Evolutionary conservation across 2,113 vertebrate genomes (phyloP), one percentile per base, ranked within the genome.

Genomic region (Anoura caudifer): DNA sequence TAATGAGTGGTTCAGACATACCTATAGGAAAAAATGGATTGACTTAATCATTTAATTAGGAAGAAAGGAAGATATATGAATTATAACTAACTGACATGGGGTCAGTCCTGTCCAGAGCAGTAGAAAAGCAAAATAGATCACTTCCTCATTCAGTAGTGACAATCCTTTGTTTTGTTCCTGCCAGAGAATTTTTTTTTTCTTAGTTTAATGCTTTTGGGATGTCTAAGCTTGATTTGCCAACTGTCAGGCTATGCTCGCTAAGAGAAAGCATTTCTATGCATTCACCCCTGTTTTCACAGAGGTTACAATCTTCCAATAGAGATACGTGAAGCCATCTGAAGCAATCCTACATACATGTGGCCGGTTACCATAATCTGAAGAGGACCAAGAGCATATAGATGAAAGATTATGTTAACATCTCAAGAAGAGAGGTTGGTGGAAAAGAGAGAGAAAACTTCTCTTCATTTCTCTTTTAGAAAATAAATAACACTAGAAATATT

Each of bases 401-500:
- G n/a, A 82, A 82, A 95, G n/a, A 16, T 47, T 87, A 73, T 83
- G 33, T 72, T 90, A 59, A 45, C 24, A 77, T 61, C n/a, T 77
- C 73, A 43, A 45, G 95, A 95, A 80, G 5, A 7, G 10, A 96
- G 65, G 22, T 41, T 86, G n/a, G 17, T 94, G 31, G 67, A 63
- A 92, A 90, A 90, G 1, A 84, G 43, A 86, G n/a, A 83, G 38
- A 12, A 26, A 54, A 28, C 1, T 47, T 96, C 65, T 93, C 20
- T 76, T 38, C 7, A 17, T 75, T 81, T 80, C 20, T 96, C 31
- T 95, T 84, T 97, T 97, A 96, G 93, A 24, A 97, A 97, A 96
- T 52, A 95, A 96, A 70, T 65, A 93, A 83, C 91, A 96, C 88
- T 70, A 82, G 85, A 95, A 97, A 97, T 94, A 95, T 97, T 97